phyloP scores from a whole-genome alignment of 2,113 vertebrate genomes.

The Leucosticte australis region DNA sequence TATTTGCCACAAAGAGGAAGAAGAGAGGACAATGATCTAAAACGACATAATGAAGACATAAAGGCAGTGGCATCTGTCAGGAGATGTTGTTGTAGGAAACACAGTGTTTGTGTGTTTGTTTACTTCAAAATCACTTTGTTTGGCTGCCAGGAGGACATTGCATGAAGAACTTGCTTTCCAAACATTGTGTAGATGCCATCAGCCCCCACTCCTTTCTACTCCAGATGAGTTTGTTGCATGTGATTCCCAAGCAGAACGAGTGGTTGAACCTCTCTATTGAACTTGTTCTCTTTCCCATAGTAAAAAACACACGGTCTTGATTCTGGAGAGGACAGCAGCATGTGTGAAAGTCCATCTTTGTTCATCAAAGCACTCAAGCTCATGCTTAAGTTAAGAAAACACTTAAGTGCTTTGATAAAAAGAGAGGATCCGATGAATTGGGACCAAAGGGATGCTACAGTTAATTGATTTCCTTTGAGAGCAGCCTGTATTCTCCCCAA shows the following conservation, averaged over 20 bases:
- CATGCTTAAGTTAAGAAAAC: slow-evolving; percentile 16
- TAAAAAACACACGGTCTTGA: background rate
- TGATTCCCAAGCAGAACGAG: background rate
- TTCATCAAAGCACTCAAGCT: slow-evolving; percentile 6
- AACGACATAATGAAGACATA: background rate
- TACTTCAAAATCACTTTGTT: slow-evolving; percentile 23
- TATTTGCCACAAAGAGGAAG: background rate
- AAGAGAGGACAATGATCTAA: background rate
- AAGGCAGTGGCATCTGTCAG: background rate
- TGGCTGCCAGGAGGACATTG: background rate
- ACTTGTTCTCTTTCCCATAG: background rate
- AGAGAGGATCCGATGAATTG: background rate
- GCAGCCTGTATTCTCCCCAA: background rate
- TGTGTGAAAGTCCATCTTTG: slow-evolving; percentile 8
- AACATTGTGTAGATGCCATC: background rate
- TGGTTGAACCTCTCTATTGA: background rate
- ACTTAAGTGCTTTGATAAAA: slow-evolving; percentile 27
- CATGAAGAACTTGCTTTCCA: background rate
- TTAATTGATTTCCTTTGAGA: slow-evolving; percentile 54
- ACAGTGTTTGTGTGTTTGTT: background rate
- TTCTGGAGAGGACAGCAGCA: background rate
- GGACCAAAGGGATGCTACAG: slow-evolving; percentile 17
- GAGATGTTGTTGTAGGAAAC: background rate
- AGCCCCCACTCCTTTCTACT: background rate
- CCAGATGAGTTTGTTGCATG: background rate